Evolutionary conservation across 2,888 invertebrate species (phyloP), one percentile per base, ranked within the genome.

Genomic region (Agelastica alni): DNA sequence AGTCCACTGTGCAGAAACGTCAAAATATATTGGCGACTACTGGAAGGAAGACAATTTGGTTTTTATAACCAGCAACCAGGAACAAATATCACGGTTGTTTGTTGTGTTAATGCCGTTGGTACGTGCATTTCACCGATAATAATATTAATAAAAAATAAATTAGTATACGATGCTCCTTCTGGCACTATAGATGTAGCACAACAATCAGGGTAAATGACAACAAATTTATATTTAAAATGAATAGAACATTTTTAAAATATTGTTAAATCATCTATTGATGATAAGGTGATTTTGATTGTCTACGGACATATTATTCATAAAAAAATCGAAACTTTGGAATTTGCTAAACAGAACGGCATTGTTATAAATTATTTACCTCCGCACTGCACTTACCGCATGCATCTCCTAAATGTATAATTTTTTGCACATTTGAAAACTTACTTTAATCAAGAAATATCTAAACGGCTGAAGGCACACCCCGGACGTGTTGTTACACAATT

Each of bases 81-180:
- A 13, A 60, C 63, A 16, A 56, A 73, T 17, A 65, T 74, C 9
- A 77, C 76, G 18, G 63, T 72, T 5, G 67, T 69, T 28, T 65
- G 68, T 51, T 69, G 68, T 37, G 67, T 72, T 34, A 70, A 66
- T 62, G 73, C 73, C 1, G 45, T 51, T 49, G 74, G 72, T 26
- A 67, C 63, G 49, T 63, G 58, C 20, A 44, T 75, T 43, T 73
- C 74, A n/a, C 76, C 76, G 3, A 63, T 65, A 6, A 61, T 77
- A 13, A 63, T 77, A 53, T 76, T 37, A 62, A 68, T 56, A 7
- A 62, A 59, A 36, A 34, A 34, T 17, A 65, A 70, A 37, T 67
- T 76, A 57, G 51, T 76, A 14, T 52, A 63, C 22, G 67, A 68
- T 59, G 74, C 73, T 46, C 75, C 74, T 20, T 20, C 64, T 47